Evolutionary conservation across 2,797 vertebrate genomes (phyloP).

Genomic region (Enteromius unitaeniatus): DNA sequence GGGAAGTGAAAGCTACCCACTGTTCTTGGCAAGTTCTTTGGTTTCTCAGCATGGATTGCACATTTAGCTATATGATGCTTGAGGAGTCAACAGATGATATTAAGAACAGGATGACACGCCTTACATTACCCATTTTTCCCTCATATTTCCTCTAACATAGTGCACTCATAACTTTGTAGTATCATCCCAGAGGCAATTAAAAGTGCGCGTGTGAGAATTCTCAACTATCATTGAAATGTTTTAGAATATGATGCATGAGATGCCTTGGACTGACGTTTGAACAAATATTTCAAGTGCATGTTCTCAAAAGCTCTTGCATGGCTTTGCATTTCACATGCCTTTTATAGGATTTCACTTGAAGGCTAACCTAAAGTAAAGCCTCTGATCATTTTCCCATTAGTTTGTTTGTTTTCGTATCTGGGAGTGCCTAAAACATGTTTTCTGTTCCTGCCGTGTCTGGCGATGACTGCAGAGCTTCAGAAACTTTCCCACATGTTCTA

Average conservation of each 20-base stretch:
- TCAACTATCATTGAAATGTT: not conserved
- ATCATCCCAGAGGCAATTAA: not conserved
- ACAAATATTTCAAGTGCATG: constrained; percentile 3
- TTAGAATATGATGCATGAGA: not conserved
- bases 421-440: constrained; percentile 50
- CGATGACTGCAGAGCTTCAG: constrained; percentile 17
- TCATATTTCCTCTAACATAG: not conserved
- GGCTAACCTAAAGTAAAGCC: constrained; percentile 44
- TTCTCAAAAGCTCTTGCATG: not conserved
- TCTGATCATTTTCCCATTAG: constrained; percentile 53
- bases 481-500: constrained; percentile 49
- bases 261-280: not conserved
- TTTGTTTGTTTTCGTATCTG: constrained; percentile 54
- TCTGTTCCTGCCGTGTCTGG: constrained; percentile 42
- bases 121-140: not conserved
- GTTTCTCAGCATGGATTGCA: not conserved
- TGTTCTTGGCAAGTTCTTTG: not conserved
- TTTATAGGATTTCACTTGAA: constrained; percentile 35
- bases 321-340: not conserved
- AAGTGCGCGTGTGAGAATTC: not conserved
- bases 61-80: not conserved
- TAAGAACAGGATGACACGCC: not conserved
- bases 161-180: not conserved
- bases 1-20: not conserved
- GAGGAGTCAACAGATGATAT: not conserved